These are phyloP conservation scores for Cyaniris semiargus DNA, from an alignment of 2,888 invertebrate species.

Conservation along the genomic window DNA sequence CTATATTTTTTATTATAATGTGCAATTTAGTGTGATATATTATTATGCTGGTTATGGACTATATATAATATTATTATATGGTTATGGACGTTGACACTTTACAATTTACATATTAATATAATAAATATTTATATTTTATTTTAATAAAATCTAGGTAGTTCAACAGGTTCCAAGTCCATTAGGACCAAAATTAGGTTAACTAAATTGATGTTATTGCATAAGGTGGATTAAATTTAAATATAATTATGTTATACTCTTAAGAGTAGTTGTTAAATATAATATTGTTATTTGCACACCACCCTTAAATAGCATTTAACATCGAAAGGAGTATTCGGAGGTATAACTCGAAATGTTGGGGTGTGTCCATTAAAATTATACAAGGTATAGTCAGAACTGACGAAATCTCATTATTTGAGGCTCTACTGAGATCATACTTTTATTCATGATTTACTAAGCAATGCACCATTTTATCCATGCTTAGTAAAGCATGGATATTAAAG, in stretches of 20 bases:
- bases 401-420: no score
- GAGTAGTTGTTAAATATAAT: background rate
- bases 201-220: constrained; percentile 7
- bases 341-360: no score
- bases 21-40: background rate
- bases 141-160: background rate
- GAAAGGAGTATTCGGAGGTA: no score
- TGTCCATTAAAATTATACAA: no score
- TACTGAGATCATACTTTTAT: no score
- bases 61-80: background rate
- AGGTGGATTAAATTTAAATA: background rate
- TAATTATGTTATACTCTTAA: background rate
- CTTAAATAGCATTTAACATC: no score
- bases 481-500: no score
- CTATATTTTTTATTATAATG: background rate
- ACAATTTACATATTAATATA: background rate
- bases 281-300: background rate
- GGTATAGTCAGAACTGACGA: no score
- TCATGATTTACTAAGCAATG: no score
- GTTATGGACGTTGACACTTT: background rate
- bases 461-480: no score
- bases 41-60: no score
- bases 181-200: constrained; percentile 2
- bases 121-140: background rate
- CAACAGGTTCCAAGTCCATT: constrained; percentile 1